Evolutionary conservation across 2,888 invertebrate genomes (phyloP).

Genomic region (Sipha maydis): DNA sequence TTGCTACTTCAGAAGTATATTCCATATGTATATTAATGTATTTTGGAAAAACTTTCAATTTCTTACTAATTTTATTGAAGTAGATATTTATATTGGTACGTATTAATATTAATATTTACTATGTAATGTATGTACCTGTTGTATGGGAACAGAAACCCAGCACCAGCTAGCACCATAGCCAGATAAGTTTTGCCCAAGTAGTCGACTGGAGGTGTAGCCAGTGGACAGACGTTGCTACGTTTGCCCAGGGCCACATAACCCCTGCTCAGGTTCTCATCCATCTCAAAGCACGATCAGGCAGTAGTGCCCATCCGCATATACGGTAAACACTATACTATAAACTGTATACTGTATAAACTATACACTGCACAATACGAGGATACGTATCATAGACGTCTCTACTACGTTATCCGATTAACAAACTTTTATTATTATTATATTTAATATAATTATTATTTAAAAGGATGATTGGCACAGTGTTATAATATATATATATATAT

Average conservation of each 20-base stretch:
- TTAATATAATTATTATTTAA: not conserved
- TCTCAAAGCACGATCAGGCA: constrained; percentile 66
- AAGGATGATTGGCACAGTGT: not conserved
- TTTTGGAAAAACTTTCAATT: too few species aligned
- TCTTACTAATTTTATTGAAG: too few species aligned
- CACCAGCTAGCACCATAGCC: constrained; percentile 84
- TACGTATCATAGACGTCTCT: not conserved
- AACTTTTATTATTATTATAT: not conserved
- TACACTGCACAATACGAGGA: not conserved
- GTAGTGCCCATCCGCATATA: not conserved
- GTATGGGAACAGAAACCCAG: constrained; percentile 90
- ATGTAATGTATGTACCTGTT: constrained; percentile 76
- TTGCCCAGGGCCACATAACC: constrained; percentile 74
- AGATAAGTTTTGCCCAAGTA: constrained; percentile 78
- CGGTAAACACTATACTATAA: not conserved
- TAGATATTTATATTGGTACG: too few species aligned
- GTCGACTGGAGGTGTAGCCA: constrained; percentile 76
- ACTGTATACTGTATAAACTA: not conserved
- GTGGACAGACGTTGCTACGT: constrained; percentile 71
- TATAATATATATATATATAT: too few species aligned
- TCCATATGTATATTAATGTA: too few species aligned
- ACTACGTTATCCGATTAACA: not conserved
- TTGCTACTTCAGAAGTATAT: too few species aligned
- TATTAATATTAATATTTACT: not conserved
- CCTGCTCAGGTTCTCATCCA: constrained; percentile 76